A percentile compares a stretch with the other conserved stretches of the same genome.
Evolutionary conservation across 2,888 invertebrate species (phyloP).

Genomic region (Hypolimnas misippus): DNA sequence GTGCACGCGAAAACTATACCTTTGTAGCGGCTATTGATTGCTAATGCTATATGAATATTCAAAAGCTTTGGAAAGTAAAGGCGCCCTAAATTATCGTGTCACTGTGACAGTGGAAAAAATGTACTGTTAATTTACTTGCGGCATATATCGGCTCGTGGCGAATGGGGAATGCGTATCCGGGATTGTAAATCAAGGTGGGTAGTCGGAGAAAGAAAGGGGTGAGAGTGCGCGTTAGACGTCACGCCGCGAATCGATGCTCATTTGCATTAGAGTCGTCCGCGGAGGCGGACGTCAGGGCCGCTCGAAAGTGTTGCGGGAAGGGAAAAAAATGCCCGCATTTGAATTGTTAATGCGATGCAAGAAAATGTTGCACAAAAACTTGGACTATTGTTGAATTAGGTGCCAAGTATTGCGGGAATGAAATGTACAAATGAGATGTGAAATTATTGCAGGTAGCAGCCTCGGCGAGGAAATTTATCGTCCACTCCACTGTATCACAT

Average conservation of each 20-base stretch:
- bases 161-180: constrained; percentile 75
- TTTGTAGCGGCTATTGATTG: constrained; percentile 81
- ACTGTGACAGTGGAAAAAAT: constrained; percentile 80
- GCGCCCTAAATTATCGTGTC: constrained; percentile 82
- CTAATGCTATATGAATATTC: constrained; percentile 83
- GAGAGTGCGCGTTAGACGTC: constrained; percentile 79
- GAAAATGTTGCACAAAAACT: constrained; percentile 77
- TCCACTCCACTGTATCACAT: not conserved
- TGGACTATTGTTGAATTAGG: constrained; percentile 69
- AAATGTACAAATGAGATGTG: constrained; percentile 23
- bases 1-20: constrained; percentile 82
- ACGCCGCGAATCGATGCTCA: constrained; percentile 78
- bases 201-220: constrained; percentile 80
- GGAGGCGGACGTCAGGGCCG: constrained; percentile 75
- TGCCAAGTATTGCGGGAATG: constrained; percentile 56
- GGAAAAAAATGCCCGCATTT: constrained; percentile 76
- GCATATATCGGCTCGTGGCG: constrained; percentile 62
- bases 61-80: constrained; percentile 77
- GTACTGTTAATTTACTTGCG: constrained; percentile 67
- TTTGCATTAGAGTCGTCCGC: constrained; percentile 77
- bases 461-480: too few species aligned
- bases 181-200: constrained; percentile 81
- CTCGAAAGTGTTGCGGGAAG: constrained; percentile 77
- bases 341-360: constrained; percentile 78
- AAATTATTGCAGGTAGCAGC: not conserved